These are phyloP conservation scores for Falco biarmicus DNA, from an alignment of 2,797 vertebrate species.

Conservation along the genomic window DNA sequence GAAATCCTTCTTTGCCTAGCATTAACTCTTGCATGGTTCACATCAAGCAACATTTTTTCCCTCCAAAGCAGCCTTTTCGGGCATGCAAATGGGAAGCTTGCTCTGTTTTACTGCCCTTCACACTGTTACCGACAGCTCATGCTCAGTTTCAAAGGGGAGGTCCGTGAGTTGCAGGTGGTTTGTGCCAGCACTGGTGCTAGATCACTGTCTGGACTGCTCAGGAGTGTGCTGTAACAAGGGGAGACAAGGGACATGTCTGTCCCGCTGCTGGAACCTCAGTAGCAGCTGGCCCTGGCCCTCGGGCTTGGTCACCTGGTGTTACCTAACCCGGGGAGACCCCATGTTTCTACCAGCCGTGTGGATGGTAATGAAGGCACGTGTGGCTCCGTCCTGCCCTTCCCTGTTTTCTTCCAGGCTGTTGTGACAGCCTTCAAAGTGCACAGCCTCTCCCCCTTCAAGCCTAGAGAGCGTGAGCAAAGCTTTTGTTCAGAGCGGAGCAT, in stretches of 20 bases:
- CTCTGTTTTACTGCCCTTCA: background rate
- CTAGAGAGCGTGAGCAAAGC: background rate
- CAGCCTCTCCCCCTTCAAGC: background rate
- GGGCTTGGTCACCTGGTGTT: background rate
- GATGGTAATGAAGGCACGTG: background rate
- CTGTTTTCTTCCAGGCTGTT: background rate
- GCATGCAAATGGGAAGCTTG: background rate
- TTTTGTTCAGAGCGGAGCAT: background rate
- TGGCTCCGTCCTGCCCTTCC: background rate
- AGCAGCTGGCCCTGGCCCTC: background rate
- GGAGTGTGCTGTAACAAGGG: background rate
- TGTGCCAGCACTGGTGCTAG: background rate
- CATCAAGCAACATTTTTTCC: background rate
- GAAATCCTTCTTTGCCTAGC: background rate
- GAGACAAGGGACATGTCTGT: background rate
- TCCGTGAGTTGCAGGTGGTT: background rate
- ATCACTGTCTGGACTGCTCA: background rate
- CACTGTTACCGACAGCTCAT: background rate
- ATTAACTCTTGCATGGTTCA: background rate
- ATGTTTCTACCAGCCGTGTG: background rate
- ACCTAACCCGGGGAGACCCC: fast-evolving
- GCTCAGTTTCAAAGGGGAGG: background rate
- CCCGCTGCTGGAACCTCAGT: background rate
- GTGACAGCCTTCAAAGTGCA: background rate
- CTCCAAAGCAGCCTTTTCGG: background rate